Evolutionary conservation across 2,113 vertebrate genomes (phyloP).

Genomic region (Mola mola): DNA sequence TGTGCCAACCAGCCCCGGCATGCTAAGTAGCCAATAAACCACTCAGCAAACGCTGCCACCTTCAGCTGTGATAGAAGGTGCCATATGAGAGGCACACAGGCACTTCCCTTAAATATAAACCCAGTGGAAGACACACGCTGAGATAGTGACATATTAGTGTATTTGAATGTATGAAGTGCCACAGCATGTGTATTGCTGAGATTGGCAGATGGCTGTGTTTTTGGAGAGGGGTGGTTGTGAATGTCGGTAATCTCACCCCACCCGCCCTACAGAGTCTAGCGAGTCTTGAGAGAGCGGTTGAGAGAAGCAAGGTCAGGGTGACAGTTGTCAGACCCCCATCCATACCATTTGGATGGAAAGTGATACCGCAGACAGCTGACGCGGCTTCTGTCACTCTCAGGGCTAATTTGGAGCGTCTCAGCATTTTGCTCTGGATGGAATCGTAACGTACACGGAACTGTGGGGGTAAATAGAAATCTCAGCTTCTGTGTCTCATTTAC

Average conservation of each 20-base stretch:
- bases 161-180: neutral
- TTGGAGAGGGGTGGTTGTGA: slow-evolving; percentile 46
- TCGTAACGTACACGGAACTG: slow-evolving; percentile 73
- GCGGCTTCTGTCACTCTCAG: slow-evolving; percentile 70
- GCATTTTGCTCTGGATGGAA: slow-evolving; percentile 64
- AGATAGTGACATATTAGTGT: slow-evolving; percentile 23
- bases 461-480: slow-evolving; percentile 55
- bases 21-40: slow-evolving; percentile 37
- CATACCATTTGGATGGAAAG: slow-evolving; percentile 80
- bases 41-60: slow-evolving; percentile 38
- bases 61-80: slow-evolving; percentile 37
- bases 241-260: slow-evolving; percentile 55
- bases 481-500: slow-evolving; percentile 47
- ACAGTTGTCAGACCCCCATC: slow-evolving; percentile 75
- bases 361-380: slow-evolving; percentile 81
- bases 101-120: slow-evolving; percentile 28
- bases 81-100: slow-evolving; percentile 8
- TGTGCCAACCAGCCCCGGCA: slow-evolving; percentile 1
- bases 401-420: slow-evolving; percentile 78
- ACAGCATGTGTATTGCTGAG: neutral
- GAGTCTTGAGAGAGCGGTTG: slow-evolving; percentile 60
- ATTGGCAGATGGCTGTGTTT: slow-evolving; percentile 51
- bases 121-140: slow-evolving; percentile 7
- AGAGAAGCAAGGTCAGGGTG: slow-evolving; percentile 73
- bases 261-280: slow-evolving; percentile 40